A percentile compares a stretch with the other conserved stretches of the same genome.
Evolutionary conservation across 37 sponge, comb jelly and placozoan species (phyloP).

Genomic region (Mnemiopsis leidyi): DNA sequence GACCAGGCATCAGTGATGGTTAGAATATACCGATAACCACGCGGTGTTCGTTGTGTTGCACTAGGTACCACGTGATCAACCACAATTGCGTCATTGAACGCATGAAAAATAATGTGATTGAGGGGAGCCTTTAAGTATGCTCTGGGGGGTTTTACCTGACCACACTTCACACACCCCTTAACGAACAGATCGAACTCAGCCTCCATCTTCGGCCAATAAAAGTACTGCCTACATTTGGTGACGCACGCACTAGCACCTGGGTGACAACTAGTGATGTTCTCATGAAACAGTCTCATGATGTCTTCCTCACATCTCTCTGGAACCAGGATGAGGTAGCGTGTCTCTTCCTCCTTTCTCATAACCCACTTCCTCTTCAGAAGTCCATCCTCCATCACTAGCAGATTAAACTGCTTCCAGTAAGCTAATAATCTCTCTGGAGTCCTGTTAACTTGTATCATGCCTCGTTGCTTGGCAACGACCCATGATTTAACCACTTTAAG

Average conservation of each 20-base stretch:
- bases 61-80: neutral
- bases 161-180: neutral
- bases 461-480: neutral
- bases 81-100: neutral
- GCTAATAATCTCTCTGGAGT: neutral
- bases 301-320: neutral
- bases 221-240: neutral
- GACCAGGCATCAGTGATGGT: neutral
- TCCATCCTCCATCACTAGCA: neutral
- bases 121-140: neutral
- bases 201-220: neutral
- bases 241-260: neutral
- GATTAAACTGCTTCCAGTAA: neutral
- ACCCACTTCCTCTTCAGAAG: neutral
- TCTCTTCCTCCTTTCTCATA: neutral
- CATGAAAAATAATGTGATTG: conserved; percentile 12
- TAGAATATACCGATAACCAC: neutral
- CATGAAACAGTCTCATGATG: neutral
- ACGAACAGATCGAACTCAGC: neutral
- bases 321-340: neutral
- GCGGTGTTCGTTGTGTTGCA: neutral
- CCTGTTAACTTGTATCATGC: neutral
- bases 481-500: neutral
- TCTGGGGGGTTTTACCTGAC: neutral
- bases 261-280: neutral